Base-by-base conservation (phyloP, 2,113 vertebrate species). In the Lucifuga dentata region DNA sequence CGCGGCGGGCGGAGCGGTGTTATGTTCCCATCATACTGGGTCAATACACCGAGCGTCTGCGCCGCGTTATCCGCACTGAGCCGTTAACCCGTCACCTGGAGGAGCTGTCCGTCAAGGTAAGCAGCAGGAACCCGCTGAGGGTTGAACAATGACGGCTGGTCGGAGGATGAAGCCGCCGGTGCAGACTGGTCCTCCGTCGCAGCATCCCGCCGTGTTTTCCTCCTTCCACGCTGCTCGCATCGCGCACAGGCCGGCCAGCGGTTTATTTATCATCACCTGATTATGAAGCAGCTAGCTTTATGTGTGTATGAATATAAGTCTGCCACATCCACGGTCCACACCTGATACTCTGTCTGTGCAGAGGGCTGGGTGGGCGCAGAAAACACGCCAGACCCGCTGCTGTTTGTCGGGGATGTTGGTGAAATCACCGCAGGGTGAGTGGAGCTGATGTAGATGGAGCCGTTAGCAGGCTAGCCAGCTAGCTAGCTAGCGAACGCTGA, bases 1-100 rank as follows among this genome's bases (percentile, higher is more conserved):
- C 75, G 59, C n/a, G n/a, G n/a, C 73, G 11, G 41, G 62, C 41
- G 72, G 57, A 70, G 68, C 65, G 68, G 60, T 3, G 70, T 16
- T 63, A 52, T 56, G 63, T 15, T 78, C 67, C 72, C 51, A 79
- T 76, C 73, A 83, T 35, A 80, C 76, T 78, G 87, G 87, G 84
- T 89, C 87, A 87, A 67, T 64, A 81, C 70, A 63, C 71, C 46
- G 73, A 81, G 41, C 23, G 77, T 67, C 61, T 46, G 50, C 33
- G 60, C 64, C 58, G 40, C 62, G 33, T 53, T 63, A 35, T 13
- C 73, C 67, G 40, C 51, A 5, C 46, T 68, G 58, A 73, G 68
- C 71, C 71, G 48, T 59, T 29, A 53, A 46, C 33, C 17, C 41
- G 23, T 15, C 68, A 12, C 40, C 57, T n/a, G 44, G 50, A 57